These are phyloP conservation scores for Erythrocercus mccallii DNA, from an alignment of 2,113 vertebrate genomes.

Conservation along the genomic window DNA sequence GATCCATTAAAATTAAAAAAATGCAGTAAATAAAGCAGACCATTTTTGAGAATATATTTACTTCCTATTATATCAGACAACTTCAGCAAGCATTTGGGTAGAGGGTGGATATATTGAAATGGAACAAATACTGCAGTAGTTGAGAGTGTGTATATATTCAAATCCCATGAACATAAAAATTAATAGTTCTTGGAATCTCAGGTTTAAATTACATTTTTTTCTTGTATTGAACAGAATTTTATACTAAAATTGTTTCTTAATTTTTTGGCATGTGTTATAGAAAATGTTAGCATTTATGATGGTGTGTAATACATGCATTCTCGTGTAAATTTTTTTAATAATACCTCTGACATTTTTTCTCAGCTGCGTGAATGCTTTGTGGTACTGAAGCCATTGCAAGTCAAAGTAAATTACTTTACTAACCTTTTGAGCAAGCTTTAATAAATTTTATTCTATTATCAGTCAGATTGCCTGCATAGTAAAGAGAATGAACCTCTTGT, in stretches of 20 bases:
- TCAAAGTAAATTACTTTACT: conserved; percentile 9
- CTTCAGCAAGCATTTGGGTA: not conserved
- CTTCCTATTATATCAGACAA: not conserved
- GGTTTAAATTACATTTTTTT: not conserved
- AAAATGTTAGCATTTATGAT: not conserved
- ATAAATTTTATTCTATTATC: not conserved
- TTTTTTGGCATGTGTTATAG: not conserved
- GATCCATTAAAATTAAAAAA: not conserved
- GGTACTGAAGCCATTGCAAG: not conserved
- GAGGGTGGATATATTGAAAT: not conserved
- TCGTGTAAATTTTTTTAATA: not conserved
- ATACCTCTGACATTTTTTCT: conserved; percentile 1
- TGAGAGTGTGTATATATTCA: not conserved
- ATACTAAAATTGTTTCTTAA: not conserved
- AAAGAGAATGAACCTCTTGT: not conserved
- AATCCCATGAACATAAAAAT: not conserved
- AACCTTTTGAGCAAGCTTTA: conserved; percentile 7
- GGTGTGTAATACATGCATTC: not conserved
- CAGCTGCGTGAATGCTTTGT: not conserved
- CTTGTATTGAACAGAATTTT: not conserved
- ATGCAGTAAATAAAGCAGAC: not conserved
- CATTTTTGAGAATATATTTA: not conserved
- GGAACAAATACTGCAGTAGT: not conserved
- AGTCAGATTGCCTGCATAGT: not conserved
- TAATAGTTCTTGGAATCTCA: not conserved